Conservation (phyloP, 2,888 invertebrate species). For the Drosophila helvetica region DNA sequence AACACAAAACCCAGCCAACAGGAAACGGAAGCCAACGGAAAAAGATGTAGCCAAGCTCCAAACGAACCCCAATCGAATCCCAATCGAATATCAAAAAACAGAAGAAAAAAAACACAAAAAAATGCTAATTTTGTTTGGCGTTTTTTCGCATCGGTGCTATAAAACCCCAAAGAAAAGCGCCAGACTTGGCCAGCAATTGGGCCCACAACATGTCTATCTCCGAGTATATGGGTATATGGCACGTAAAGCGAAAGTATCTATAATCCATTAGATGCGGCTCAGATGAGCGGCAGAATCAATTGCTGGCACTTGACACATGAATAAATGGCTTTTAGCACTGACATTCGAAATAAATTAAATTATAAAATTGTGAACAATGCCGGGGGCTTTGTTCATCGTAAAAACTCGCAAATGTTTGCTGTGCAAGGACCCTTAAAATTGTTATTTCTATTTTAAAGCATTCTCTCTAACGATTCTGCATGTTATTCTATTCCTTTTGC, state of each 20-base stretch:
- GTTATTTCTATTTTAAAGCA: slow-evolving; percentile 2
- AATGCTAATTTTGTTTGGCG: slow-evolving; percentile 43
- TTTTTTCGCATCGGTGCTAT: slow-evolving; percentile 1
- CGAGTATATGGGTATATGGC: slow-evolving; percentile 5
- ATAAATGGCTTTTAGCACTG: slow-evolving; percentile 59
- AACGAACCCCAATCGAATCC: slow-evolving; percentile 15
- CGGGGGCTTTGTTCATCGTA: slow-evolving; percentile 33
- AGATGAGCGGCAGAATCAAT: slow-evolving; percentile 59
- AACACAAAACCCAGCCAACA: slow-evolving; percentile 25
- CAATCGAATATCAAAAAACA: slow-evolving; percentile 14
- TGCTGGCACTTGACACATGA: slow-evolving; percentile 58
- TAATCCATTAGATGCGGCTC: slow-evolving; percentile 39
- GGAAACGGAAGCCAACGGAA: slow-evolving; percentile 6
- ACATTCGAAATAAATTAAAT: slow-evolving; percentile 52
- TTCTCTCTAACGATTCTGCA: slow-evolving; percentile 4
- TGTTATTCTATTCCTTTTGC: slow-evolving; percentile 5
- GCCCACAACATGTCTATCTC: slow-evolving; percentile 45
- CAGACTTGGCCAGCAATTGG: slow-evolving; percentile 36
- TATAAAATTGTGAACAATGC: slow-evolving; percentile 37
- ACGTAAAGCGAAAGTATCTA: slow-evolving; percentile 48
- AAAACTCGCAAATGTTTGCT: slow-evolving; percentile 32
- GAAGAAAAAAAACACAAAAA: slow-evolving; percentile 39
- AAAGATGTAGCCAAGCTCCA: slow-evolving; percentile 15
- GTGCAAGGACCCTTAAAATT: slow-evolving; percentile 11
- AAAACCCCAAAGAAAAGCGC: slow-evolving; percentile 11